Conservation (phyloP, 2,888 invertebrate genomes). For the Subacronicta megacephala region DNA sequence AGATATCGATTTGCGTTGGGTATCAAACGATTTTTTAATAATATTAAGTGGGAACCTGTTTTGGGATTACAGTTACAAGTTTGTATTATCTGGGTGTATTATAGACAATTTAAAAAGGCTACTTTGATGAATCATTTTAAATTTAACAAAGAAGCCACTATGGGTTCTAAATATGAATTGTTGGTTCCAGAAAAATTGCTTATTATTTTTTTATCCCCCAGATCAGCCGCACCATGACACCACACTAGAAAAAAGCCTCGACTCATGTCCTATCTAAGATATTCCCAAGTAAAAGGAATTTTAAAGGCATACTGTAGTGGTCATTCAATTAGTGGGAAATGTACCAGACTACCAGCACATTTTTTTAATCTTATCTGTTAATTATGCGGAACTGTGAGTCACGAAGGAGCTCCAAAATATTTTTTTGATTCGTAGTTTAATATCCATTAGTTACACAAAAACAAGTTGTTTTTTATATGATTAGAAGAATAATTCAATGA, state of each 20-base stretch:
- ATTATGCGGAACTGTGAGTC: slow-evolving; percentile 27
- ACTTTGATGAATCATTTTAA: too few species aligned
- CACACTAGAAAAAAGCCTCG: not conserved
- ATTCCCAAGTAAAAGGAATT: slow-evolving; percentile 19
- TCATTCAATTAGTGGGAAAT: slow-evolving; percentile 33
- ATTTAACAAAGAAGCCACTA: too few species aligned
- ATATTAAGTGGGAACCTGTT: too few species aligned
- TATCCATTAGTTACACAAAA: not conserved
- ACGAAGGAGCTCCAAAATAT: slow-evolving; percentile 12
- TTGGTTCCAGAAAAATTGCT: too few species aligned
- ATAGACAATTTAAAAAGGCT: too few species aligned
- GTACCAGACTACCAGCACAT: slow-evolving; percentile 14
- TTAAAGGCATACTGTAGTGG: slow-evolving; percentile 32
- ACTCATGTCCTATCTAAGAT: slow-evolving; percentile 16
- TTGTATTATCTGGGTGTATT: too few species aligned
- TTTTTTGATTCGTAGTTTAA: slow-evolving; percentile 24
- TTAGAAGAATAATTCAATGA: not conserved
- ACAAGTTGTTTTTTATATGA: not conserved
- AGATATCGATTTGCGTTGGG: too few species aligned
- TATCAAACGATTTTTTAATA: too few species aligned
- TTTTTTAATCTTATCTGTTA: slow-evolving; percentile 34
- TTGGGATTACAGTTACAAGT: too few species aligned
- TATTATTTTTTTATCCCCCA: too few species aligned
- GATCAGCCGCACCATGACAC: not conserved
- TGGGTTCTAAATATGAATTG: too few species aligned